Conservation (phyloP, 2,797 vertebrate genomes). For the Sebastes iracundus region DNA sequence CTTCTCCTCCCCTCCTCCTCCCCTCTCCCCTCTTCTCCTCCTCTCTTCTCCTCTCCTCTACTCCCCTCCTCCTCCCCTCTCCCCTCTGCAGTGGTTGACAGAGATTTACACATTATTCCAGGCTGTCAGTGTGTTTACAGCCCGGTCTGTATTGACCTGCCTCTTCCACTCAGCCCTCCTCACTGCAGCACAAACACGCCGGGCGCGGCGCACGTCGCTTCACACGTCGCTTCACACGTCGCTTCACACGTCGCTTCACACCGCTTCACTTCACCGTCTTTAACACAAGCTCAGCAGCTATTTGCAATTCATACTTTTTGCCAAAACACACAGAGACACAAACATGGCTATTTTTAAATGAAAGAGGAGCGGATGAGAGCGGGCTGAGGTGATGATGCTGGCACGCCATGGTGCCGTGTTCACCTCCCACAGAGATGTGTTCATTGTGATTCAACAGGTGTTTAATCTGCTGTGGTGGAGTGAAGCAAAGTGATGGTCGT, state of each 20-base stretch:
- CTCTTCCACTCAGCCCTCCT: constrained; percentile 17
- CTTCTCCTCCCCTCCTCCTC: too few species aligned
- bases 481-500: not conserved
- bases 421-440: not conserved
- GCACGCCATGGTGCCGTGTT: not conserved
- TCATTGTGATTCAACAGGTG: constrained; percentile 31
- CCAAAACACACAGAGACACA: not conserved
- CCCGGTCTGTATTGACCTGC: constrained; percentile 19
- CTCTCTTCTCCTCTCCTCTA: not conserved
- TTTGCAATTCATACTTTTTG: constrained; percentile 43
- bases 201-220: not conserved
- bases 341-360: constrained; percentile 24
- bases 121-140: constrained; percentile 15
- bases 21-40: too few species aligned
- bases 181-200: constrained; percentile 10
- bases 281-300: not conserved
- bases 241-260: too few species aligned
- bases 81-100: constrained; percentile 12
- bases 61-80: not conserved
- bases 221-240: too few species aligned
- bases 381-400: not conserved
- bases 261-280: constrained; percentile 24
- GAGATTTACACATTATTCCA: constrained; percentile 26
- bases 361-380: not conserved
- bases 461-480: constrained; percentile 11